phyloP scores from a whole-genome alignment of 2,797 vertebrate species.

The Echeneis naucrates region DNA sequence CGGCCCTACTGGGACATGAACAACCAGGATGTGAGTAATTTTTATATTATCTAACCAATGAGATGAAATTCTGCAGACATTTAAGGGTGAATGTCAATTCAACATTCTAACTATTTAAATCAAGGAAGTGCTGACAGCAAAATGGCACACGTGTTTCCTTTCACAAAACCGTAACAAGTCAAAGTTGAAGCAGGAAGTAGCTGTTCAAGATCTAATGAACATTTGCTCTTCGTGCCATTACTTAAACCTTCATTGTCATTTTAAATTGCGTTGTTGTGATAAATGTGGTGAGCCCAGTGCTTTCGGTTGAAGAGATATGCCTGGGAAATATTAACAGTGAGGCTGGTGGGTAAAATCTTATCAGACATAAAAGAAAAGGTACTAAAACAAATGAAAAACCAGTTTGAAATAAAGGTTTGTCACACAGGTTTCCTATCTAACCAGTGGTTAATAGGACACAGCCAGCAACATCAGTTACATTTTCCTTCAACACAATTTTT shows the following conservation, averaged over 20 bases:
- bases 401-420: background rate
- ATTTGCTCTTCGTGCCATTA: constrained; percentile 15
- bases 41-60: background rate
- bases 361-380: background rate
- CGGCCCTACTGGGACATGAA: constrained; percentile 98
- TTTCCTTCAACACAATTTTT: constrained; percentile 21
- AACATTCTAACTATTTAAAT: too few species aligned
- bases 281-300: background rate
- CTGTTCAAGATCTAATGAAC: constrained; percentile 4
- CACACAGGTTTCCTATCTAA: background rate
- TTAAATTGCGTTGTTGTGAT: too few species aligned
- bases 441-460: background rate
- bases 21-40: constrained; percentile 95
- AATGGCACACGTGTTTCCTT: too few species aligned
- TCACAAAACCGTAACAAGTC: too few species aligned
- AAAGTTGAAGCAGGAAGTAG: background rate
- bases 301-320: background rate
- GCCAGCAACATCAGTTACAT: constrained; percentile 17
- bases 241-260: constrained; percentile 13
- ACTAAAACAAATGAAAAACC: background rate
- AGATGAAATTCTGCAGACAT: background rate
- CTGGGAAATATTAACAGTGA: background rate
- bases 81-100: too few species aligned
- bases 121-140: too few species aligned
- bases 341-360: background rate